Percentiles rank a stretch among this genome's conserved stretches.
Conservation (phyloP, 2,888 invertebrate species). For the Drosophila bunnanda region DNA sequence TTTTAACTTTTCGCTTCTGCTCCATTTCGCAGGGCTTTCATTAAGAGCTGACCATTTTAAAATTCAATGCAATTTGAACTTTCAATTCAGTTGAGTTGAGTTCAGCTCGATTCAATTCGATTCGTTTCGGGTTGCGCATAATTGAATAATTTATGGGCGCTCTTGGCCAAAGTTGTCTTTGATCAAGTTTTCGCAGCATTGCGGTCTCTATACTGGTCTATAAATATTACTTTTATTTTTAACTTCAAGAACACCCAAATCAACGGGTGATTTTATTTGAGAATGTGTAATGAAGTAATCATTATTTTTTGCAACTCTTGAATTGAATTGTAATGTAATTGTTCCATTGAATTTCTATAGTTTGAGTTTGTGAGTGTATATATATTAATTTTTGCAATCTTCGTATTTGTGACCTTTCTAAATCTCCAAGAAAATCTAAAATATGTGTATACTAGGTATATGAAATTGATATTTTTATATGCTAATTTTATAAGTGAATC, state of each 20-base stretch:
- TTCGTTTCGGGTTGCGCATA: conserved; percentile 61
- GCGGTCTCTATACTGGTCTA: conserved; percentile 25
- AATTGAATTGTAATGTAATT: too few species aligned
- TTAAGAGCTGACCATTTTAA: conserved; percentile 75
- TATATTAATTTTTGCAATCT: too few species aligned
- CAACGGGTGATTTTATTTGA: neutral
- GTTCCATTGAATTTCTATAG: too few species aligned
- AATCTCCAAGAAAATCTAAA: too few species aligned
- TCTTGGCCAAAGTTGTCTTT: conserved; percentile 54
- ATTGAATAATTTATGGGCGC: conserved; percentile 75
- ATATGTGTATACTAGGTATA: too few species aligned
- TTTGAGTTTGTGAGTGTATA: too few species aligned
- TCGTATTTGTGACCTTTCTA: too few species aligned
- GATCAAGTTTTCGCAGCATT: conserved; percentile 41
- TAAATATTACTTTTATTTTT: conserved; percentile 4
- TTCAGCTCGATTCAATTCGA: conserved; percentile 34
- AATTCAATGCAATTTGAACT: conserved; percentile 79
- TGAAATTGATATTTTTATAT: too few species aligned
- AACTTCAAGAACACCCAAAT: conserved; percentile 7
- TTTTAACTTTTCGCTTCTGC: conserved; percentile 46
- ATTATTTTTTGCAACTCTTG: neutral
- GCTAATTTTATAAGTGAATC: too few species aligned
- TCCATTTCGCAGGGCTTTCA: conserved; percentile 70
- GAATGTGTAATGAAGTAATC: neutral
- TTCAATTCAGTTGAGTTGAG: conserved; percentile 44